Conservation (phyloP, 2,797 vertebrate genomes). For the Petrocephalus sullivani region DNA sequence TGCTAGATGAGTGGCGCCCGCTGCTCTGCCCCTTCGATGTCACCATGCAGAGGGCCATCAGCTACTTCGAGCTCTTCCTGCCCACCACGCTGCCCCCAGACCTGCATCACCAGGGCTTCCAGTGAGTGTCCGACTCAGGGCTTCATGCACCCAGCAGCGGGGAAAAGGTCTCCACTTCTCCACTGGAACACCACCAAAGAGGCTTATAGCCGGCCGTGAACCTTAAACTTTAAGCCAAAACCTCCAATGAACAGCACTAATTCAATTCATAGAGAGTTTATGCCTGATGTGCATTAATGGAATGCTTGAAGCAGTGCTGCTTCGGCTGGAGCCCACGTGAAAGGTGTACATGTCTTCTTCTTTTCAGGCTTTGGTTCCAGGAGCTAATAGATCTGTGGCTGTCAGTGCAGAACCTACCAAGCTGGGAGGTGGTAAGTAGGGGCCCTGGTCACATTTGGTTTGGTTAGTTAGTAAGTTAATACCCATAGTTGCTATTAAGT, state of each 20-base stretch:
- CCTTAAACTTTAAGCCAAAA: background rate
- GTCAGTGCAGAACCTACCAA: slow-evolving; percentile 93
- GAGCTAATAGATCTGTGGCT: slow-evolving; percentile 88
- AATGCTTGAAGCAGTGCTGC: background rate
- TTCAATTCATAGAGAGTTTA: background rate
- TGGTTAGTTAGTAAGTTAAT: background rate
- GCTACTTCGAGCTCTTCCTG: slow-evolving; percentile 92
- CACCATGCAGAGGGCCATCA: slow-evolving; percentile 95
- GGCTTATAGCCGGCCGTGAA: background rate
- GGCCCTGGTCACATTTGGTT: slow-evolving; percentile 2
- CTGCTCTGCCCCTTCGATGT: slow-evolving; percentile 95
- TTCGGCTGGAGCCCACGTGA: background rate
- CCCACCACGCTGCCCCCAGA: slow-evolving; percentile 89
- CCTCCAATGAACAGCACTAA: background rate
- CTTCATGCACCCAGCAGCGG: too few species aligned
- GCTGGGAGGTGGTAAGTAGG: slow-evolving; percentile 89
- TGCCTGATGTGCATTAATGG: background rate
- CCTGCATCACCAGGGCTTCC: slow-evolving; percentile 89
- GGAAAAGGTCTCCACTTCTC: background rate
- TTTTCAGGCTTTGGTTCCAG: slow-evolving; percentile 88
- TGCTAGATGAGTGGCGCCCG: slow-evolving; percentile 94
- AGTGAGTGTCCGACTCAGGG: slow-evolving; percentile 60
- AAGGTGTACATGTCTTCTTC: slow-evolving; percentile 27
- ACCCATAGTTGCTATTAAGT: background rate
- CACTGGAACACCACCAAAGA: background rate